Base-by-base conservation (phyloP, 2,113 vertebrate genomes). In the Hippopotamus amphibius region DNA sequence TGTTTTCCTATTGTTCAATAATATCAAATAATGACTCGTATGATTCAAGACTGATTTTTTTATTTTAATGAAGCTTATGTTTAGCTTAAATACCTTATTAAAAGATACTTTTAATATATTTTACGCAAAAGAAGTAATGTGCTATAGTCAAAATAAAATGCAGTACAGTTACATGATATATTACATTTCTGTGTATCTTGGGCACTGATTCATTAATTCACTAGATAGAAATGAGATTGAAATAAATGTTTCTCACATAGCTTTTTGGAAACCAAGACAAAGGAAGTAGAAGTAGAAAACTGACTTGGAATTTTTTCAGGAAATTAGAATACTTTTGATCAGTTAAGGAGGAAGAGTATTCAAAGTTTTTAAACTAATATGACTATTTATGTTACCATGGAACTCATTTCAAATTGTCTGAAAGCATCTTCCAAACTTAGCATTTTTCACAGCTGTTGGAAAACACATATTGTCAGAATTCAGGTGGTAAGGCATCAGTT, bases 191-290 rank as follows among this genome's bases (percentile, higher is more conserved):
- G 30, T 87, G 48, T 19, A 79, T 68, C 63, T 55, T 97, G 41
- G 87, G 14, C 21, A 82, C 63, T 72, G 82, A 79, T 28, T 87
- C 11, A 82, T 21, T 48, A 86, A 83, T 41, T 87, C 14, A 82
- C 21, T 48, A 86, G 53, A 2, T 28, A 92, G 79, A 83, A 96
- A 87, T 48, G 41, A 83, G 30, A 41, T 0, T 79, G 19, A 96
- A 92, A 83, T 53, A 68, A 83, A 55, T 74, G 43, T 94, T 93
- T 95, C 81, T 76, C 22, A 61, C 19, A 65, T 12, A 83, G 10
- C 10, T 66, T n/a, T 95, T 87, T n/a, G 12, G 17, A 96, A 15
- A 61, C 55, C 68, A 95, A 83, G 43, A 79, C 26, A 92, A 96
- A 79, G 37, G 72, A 94, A 87, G 8, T 53, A 1, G 43, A 95